phyloP scores from a whole-genome alignment of 2,797 vertebrate genomes.

The Betta splendens region DNA sequence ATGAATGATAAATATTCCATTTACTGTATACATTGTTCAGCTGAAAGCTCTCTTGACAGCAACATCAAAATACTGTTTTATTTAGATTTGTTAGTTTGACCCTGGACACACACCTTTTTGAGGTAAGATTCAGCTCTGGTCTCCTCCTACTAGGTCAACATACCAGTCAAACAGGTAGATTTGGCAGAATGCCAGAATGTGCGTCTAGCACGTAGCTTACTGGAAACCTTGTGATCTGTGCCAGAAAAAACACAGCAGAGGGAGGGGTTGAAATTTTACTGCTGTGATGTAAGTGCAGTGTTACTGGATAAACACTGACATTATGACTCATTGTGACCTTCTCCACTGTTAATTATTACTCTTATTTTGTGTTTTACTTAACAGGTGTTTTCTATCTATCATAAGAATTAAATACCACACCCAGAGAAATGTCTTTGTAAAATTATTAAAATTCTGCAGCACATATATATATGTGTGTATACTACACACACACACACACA shows the following conservation, averaged over 20 bases:
- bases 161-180: constrained; percentile 66
- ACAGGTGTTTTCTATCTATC: no score
- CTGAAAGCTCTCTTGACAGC: background rate
- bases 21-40: background rate
- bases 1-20: no score
- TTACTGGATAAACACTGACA: constrained; percentile 40
- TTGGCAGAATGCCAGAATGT: constrained; percentile 50
- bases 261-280: constrained; percentile 31
- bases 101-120: no score
- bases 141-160: constrained; percentile 60
- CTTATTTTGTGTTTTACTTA: no score
- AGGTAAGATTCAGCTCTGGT: constrained; percentile 3
- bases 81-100: background rate
- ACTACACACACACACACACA: no score
- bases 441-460: no score
- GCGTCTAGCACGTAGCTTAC: constrained; percentile 68
- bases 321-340: constrained; percentile 21
- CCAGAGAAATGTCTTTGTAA: no score
- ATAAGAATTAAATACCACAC: no score
- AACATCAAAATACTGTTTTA: background rate
- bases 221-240: constrained; percentile 54
- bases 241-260: constrained; percentile 49
- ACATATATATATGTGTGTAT: no score
- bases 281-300: constrained; percentile 40
- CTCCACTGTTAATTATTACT: constrained; percentile 51